Base-by-base conservation (phyloP, 1,140 invertebrate genomes). In the Macrobrachium nipponense region DNA sequence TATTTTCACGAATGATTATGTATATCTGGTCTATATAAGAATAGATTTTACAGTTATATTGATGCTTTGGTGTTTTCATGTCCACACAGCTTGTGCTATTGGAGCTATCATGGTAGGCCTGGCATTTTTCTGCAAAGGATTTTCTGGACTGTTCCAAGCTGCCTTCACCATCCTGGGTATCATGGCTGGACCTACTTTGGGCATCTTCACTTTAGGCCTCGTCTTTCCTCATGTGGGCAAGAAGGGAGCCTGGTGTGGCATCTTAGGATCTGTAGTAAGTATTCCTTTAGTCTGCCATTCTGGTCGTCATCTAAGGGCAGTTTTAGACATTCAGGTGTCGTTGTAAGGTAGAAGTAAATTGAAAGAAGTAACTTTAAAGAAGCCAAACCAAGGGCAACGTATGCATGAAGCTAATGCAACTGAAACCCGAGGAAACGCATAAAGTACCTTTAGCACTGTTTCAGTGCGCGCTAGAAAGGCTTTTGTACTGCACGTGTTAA, bases 181-280 rank as follows among this genome's bases (percentile, higher is more conserved):
- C 23, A 92, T 96, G 44, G 95, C 95, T 14, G 96, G 96, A 15
- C 96, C 96, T 1, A 90, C 96, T 36, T 90, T 96, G n/a, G 96
- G 94, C 0, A 90, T 96, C 17, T 96, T 96, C 89, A 94, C 95
- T 0, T 91, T 96, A 2, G 96, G 96, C 82, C 95, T 96, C 94
- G 92, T 95, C 82, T 93, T 93, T 73, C 92, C 93, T 18, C 66
- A 70, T 20, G 20, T 20, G 5, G 66, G 36, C 66, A 20, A n/a
- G 12, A 20, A 36, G 10, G 66, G 66, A 36, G 66, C 66, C 5
- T 70, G 20, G 20, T 15, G 5, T 11, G 66, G 66, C 0, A 3
- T 70, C 18, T 14, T 70, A 12, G n/a, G 12, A 36, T 70, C 66
- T 23, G 66, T 36, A n/a, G 66, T 70, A 20, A 6, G 66, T 14